These are phyloP conservation scores for Actinostola sp. DNA, from an alignment of 92 coral and sea anemone species.

Conservation along the genomic window DNA sequence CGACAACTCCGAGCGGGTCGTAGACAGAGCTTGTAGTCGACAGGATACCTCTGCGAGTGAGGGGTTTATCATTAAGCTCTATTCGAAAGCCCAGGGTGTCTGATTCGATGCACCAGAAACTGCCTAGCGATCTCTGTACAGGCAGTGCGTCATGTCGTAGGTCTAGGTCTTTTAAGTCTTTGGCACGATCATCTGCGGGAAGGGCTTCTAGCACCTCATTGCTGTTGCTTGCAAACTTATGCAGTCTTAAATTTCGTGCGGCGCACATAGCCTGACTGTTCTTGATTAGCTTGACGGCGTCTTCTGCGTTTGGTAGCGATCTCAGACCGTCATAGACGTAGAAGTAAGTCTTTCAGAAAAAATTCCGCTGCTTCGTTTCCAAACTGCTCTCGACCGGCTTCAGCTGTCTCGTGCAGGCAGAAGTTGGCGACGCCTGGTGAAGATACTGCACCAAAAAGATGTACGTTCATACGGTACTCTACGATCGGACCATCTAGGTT, in stretches of 20 bases:
- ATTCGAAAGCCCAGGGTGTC: constrained; percentile 42
- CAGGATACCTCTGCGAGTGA: constrained; percentile 52
- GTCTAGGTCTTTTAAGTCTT: constrained; percentile 53
- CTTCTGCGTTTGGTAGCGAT: constrained; percentile 21
- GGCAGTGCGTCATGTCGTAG: constrained; percentile 46
- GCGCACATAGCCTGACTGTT: constrained; percentile 39
- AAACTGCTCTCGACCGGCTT: constrained; percentile 1
- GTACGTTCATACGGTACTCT: constrained; percentile 51
- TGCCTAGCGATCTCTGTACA: constrained; percentile 49
- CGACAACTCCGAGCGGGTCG: constrained; percentile 51
- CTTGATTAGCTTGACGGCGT: constrained; percentile 25
- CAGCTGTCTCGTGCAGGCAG: constrained; percentile 33
- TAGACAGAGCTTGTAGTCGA: constrained; percentile 36
- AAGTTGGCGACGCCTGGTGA: constrained; percentile 52
- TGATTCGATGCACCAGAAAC: constrained; percentile 50
- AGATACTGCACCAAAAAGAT: constrained; percentile 45
- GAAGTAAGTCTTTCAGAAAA: constrained; percentile 31
- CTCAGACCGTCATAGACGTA: constrained; percentile 48
- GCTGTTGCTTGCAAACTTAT: constrained; percentile 53
- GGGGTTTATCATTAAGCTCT: constrained; percentile 38
- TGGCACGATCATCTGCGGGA: constrained; percentile 43
- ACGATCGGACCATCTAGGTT: constrained; percentile 32
- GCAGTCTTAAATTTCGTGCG: constrained; percentile 32
- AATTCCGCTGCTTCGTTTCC: constrained; percentile 41
- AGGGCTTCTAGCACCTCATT: constrained; percentile 36